phyloP scores from a whole-genome alignment of 1,140 invertebrate genomes.

The Sesamia nonagrioides region DNA sequence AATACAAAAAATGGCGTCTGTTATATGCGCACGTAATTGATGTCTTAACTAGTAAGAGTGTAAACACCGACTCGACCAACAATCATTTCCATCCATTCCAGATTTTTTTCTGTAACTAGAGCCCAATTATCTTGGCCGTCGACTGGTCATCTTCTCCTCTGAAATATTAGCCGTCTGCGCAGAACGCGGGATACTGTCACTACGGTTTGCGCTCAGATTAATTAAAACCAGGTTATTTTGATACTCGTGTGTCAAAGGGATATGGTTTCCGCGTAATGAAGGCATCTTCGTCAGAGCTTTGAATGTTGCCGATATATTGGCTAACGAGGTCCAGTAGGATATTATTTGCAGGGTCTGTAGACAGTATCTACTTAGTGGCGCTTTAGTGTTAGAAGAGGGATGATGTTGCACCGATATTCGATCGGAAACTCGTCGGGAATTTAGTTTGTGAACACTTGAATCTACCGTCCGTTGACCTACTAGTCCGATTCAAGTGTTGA shows the following conservation, averaged over 20 bases:
- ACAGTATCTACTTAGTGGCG: background rate
- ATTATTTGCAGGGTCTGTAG: background rate
- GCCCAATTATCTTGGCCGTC: conserved; percentile 67
- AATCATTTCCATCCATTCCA: conserved; percentile 40
- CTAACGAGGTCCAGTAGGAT: conserved; percentile 24
- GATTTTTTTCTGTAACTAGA: conserved; percentile 58
- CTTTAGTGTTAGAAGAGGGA: background rate
- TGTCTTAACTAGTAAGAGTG: background rate
- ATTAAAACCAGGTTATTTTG: conserved; percentile 71
- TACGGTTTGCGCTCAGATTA: conserved; percentile 57
- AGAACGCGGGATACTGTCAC: conserved; percentile 49
- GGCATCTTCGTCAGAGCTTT: conserved; percentile 56
- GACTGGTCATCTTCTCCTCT: conserved; percentile 69
- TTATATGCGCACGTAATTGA: background rate
- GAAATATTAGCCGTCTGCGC: conserved; percentile 64
- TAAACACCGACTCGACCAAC: background rate
- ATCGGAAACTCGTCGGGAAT: background rate
- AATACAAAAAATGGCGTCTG: no score
- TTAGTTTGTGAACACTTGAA: no score
- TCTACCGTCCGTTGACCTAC: no score
- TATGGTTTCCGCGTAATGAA: conserved; percentile 71
- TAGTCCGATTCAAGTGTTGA: no score
- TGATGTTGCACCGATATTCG: background rate
- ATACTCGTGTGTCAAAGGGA: conserved; percentile 74
- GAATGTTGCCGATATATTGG: conserved; percentile 25